Evolutionary conservation across 2,113 vertebrate species (phyloP).

Genomic region (Mastomys natalensis): DNA sequence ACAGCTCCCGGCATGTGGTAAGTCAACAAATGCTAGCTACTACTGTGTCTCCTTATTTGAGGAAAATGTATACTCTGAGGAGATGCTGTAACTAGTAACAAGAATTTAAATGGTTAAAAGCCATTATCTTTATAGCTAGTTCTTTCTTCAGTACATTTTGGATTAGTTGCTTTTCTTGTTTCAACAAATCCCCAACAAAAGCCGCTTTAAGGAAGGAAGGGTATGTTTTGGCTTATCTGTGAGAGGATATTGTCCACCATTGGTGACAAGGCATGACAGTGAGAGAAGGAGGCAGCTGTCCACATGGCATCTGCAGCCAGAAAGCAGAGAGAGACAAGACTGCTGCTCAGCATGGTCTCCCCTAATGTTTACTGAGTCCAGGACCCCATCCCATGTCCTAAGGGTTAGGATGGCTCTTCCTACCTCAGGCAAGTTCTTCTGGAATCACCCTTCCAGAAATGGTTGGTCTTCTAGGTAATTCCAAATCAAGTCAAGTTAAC

Average conservation of each 20-base stretch:
- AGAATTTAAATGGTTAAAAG: background rate
- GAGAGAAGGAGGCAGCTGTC: background rate
- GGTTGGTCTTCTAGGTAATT: background rate
- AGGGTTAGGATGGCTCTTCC: background rate
- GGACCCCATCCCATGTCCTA: background rate
- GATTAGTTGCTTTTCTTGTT: background rate
- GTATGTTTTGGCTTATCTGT: background rate
- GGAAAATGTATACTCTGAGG: background rate
- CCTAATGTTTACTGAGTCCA: background rate
- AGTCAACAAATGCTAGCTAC: background rate
- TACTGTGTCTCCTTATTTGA: background rate
- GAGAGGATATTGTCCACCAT: background rate
- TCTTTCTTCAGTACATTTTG: slow-evolving; percentile 20
- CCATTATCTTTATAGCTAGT: background rate
- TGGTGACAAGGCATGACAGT: background rate
- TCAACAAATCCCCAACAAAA: background rate
- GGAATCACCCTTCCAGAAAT: background rate
- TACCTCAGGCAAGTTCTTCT: background rate
- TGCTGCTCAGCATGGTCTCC: background rate
- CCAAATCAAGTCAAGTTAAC: background rate
- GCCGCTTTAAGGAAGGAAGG: background rate
- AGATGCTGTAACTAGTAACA: background rate
- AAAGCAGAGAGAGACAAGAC: background rate
- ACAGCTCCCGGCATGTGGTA: background rate
- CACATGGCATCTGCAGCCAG: background rate